Percentiles rank a stretch among this genome's conserved stretches.
Evolutionary conservation across 1,140 invertebrate genomes (phyloP).

Genomic region (Caenorhabditis inopinata): DNA sequence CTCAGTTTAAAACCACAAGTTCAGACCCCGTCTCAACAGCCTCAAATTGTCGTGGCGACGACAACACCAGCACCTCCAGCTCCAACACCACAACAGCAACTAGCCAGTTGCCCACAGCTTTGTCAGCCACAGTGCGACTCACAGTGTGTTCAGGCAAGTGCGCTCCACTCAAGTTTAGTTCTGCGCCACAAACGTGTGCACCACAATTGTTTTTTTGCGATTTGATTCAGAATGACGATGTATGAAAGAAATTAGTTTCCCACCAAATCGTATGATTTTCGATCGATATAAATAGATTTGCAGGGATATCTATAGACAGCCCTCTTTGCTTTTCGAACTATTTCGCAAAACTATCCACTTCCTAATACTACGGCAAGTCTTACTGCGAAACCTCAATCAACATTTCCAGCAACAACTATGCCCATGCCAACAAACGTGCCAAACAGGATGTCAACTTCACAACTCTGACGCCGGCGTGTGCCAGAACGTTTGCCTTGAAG

Average conservation of each 20-base stretch:
- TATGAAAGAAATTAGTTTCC: no score
- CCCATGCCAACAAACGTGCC: slow-evolving; percentile 16
- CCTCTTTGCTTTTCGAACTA: no score
- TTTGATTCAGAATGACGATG: no score
- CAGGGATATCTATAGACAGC: no score
- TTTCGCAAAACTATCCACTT: no score
- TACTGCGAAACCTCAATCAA: no score
- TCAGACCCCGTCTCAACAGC: slow-evolving; percentile 27
- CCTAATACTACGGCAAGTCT: no score
- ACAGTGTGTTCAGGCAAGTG: slow-evolving; percentile 36
- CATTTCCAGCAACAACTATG: slow-evolving; percentile 15
- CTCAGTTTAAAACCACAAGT: not conserved
- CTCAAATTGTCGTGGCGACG: slow-evolving; percentile 21
- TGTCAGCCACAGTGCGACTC: slow-evolving; percentile 20
- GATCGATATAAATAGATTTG: no score
- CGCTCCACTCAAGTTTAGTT: not conserved
- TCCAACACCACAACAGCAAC: slow-evolving; percentile 7
- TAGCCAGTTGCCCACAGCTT: slow-evolving; percentile 25
- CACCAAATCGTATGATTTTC: no score
- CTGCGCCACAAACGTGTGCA: no score
- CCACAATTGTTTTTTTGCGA: no score
- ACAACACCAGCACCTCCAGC: not conserved
- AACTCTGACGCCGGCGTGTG: slow-evolving; percentile 15
- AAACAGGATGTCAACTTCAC: not conserved
- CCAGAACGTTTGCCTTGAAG: slow-evolving; percentile 13